Evolutionary conservation across 1,140 invertebrate genomes (phyloP), one percentile per base, ranked within the genome.

Genomic region (Tribolium madens): DNA sequence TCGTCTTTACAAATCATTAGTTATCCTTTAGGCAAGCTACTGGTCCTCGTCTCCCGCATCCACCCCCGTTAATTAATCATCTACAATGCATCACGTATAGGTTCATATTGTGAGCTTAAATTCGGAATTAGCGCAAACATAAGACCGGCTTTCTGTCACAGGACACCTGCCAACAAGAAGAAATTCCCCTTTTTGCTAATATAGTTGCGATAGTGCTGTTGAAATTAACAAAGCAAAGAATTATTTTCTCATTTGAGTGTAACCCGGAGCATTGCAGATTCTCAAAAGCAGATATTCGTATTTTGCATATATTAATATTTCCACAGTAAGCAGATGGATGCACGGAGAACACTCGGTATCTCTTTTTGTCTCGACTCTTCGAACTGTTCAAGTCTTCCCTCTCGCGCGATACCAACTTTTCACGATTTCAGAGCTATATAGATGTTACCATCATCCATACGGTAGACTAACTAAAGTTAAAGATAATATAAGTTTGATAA

Each of bases 1-100:
- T 73, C 77, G 77, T 79, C 77, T 79, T 79, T 79, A 79, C 77
- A 79, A 79, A 79, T 79, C 77, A 79, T 79, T 79, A 79, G 77
- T 79, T 79, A 79, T 79, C 77, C 77, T 79, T 79, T 79, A 76
- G 77, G 70, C 69, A 76, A 68, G 77, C 50, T 73, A 78, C 74
- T 76, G 68, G 74, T 73, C 72, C 48, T 48, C 73, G 69, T 57
- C 77, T 69, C 53, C 69, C 77, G 57, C 75, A 70, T 57, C 70
- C 57, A 68, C 77, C 64, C 57, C 50, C 64, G 75, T 79, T 76
- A 79, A 79, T 79, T 79, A 79, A 79, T 79, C 77, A 79, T 76
- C 77, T 36, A 47, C 71, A 78, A 78, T 78, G 71, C 75, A 78
- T 76, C 77, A 78, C 76, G 75, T 79, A 73, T 73, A 73, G 57